phyloP scores from a whole-genome alignment of 2,888 invertebrate species.

The Oxytorus armatus region DNA sequence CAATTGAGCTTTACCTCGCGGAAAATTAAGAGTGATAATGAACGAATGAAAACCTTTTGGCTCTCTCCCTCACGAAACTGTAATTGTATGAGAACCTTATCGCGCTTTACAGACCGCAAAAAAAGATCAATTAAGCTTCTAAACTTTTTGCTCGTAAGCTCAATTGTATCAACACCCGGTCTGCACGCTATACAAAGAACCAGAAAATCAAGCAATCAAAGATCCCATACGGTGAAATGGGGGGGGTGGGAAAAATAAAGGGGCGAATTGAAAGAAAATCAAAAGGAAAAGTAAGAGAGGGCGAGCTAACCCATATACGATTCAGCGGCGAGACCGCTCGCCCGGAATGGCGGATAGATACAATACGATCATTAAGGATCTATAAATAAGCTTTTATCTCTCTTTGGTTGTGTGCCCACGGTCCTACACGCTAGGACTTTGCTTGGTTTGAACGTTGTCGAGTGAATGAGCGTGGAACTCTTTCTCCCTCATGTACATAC shows the following conservation, averaged over 20 bases:
- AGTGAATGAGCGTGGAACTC: slow-evolving; percentile 18
- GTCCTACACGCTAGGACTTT: slow-evolving; percentile 49
- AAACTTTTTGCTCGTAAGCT: slow-evolving; percentile 4
- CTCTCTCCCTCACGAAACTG: background rate
- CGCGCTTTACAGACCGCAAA: background rate
- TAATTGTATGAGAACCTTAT: background rate
- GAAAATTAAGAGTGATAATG: background rate
- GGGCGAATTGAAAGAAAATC: slow-evolving; percentile 34
- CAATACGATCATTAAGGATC: slow-evolving; percentile 67
- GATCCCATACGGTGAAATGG: background rate
- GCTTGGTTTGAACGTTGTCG: slow-evolving; percentile 38
- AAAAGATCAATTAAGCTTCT: background rate
- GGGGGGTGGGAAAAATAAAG: too few relatives aligned
- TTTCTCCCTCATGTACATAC: slow-evolving; percentile 27
- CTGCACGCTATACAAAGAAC: background rate
- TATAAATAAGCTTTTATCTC: slow-evolving; percentile 67
- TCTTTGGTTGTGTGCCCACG: slow-evolving; percentile 40
- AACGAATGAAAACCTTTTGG: background rate
- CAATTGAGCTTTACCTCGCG: background rate
- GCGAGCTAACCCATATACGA: slow-evolving; percentile 17
- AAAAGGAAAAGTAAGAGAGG: slow-evolving; percentile 3
- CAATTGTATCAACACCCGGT: background rate
- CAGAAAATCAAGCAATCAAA: slow-evolving; percentile 11
- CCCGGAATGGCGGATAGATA: slow-evolving; percentile 42
- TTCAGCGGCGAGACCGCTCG: slow-evolving; percentile 42